Conservation (phyloP, 1,140 invertebrate species). For the Neoseiulus cucumeris region DNA sequence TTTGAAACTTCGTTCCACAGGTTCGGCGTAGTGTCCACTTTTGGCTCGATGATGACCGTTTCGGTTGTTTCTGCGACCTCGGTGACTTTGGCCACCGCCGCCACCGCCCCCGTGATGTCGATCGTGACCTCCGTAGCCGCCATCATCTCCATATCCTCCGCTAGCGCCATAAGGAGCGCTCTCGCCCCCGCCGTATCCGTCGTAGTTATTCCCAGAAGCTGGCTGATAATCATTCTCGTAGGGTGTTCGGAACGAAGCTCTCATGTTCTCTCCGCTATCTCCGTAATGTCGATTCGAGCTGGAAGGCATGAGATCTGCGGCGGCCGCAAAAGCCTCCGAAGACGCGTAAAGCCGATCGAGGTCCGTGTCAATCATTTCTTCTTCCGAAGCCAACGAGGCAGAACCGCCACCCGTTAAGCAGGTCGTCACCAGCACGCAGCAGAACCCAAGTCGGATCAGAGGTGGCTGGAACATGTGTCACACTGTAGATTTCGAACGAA, state of each 20-base stretch:
- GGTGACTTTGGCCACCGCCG: not conserved
- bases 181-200: not conserved
- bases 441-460: too few relatives aligned
- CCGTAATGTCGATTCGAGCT: not conserved
- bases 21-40: not conserved
- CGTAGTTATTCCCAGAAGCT: not conserved
- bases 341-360: not conserved
- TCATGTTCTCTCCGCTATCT: constrained; percentile 1
- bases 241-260: not conserved
- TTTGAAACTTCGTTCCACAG: not conserved
- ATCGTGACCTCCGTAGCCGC: not conserved
- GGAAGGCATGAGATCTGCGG: not conserved
- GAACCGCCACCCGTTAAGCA: too few relatives aligned
- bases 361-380: not conserved
- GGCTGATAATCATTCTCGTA: not conserved
- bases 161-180: not conserved
- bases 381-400: too few relatives aligned
- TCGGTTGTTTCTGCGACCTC: too few relatives aligned
- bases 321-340: not conserved
- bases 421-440: too few relatives aligned
- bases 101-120: not conserved
- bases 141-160: not conserved
- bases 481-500: too few relatives aligned
- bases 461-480: too few relatives aligned
- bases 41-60: not conserved